Evolutionary conservation across 2,797 vertebrate species (phyloP).

Genomic region (Microtus californicus): DNA sequence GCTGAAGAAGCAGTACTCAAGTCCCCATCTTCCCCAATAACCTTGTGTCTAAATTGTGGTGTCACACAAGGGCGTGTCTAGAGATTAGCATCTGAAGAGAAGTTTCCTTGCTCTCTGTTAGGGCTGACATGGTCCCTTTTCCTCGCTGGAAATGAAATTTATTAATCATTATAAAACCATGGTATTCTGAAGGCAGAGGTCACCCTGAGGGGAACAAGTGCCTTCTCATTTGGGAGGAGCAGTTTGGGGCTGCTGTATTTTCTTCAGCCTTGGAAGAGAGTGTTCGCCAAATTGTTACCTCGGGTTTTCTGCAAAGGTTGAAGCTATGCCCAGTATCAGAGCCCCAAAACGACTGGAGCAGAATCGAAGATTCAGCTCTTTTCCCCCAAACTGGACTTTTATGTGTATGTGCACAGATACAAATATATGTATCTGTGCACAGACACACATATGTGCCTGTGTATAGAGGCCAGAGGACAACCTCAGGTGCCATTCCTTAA

Average conservation of each 20-base stretch:
- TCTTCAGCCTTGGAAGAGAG: constrained; percentile 69
- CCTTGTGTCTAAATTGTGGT: constrained; percentile 86
- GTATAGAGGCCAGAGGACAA: background rate
- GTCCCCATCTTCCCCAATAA: constrained; percentile 84
- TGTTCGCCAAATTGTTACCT: constrained; percentile 64
- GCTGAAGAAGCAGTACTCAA: background rate
- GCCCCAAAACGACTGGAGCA: background rate
- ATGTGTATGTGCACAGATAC: background rate
- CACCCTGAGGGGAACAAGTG: constrained; percentile 84
- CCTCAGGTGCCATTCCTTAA: background rate
- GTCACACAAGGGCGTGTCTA: constrained; percentile 87
- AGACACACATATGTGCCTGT: background rate
- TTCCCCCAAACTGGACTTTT: background rate
- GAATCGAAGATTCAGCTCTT: background rate
- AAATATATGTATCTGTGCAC: background rate
- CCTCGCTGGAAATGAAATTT: constrained; percentile 90
- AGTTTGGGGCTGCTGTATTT: constrained; percentile 71
- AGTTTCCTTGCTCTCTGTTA: constrained; percentile 87
- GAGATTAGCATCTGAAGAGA: constrained; percentile 91
- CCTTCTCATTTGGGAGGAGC: constrained; percentile 81
- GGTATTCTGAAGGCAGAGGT: constrained; percentile 89
- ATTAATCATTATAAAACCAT: constrained; percentile 91
- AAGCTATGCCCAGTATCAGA: constrained; percentile 34
- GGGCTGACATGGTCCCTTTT: constrained; percentile 89
- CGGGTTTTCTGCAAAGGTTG: constrained; percentile 58